Percentiles rank a stretch among this genome's conserved stretches.
Evolutionary conservation across 2,113 vertebrate genomes (phyloP).

Genomic region (Sterrhoptilus dennistouni): DNA sequence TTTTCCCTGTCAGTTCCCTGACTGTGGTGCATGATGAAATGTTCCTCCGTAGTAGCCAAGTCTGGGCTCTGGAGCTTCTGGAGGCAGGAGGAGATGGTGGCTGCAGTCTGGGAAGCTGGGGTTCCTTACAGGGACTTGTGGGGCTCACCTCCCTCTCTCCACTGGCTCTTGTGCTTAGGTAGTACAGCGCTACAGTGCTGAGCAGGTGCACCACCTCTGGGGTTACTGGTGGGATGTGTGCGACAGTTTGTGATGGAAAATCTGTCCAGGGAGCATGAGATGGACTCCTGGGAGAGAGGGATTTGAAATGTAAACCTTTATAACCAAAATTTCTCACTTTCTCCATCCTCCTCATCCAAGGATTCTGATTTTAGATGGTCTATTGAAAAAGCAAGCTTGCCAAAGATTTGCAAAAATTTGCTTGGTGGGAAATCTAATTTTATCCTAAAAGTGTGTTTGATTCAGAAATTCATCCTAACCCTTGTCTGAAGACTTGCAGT

Average conservation of each 20-base stretch:
- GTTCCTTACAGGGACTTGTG: background rate
- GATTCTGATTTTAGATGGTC: background rate
- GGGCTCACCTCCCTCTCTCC: background rate
- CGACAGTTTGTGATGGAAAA: background rate
- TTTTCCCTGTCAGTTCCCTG: background rate
- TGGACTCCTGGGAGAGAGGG: background rate
- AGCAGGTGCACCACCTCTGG: background rate
- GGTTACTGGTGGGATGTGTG: background rate
- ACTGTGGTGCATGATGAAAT: background rate
- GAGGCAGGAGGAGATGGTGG: background rate
- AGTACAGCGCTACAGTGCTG: fast-evolving
- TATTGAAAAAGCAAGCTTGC: background rate
- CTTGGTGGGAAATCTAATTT: background rate
- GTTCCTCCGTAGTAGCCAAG: background rate
- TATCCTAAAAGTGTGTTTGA: background rate
- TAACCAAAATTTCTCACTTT: background rate
- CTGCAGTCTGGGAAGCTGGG: background rate
- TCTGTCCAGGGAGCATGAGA: background rate
- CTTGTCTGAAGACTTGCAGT: background rate
- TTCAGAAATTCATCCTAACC: background rate
- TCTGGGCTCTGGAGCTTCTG: background rate
- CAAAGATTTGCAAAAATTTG: background rate
- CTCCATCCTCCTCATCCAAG: background rate
- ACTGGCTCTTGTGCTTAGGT: fast-evolving
- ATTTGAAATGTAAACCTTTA: background rate